Percentiles rank a stretch among this genome's conserved stretches.
phyloP scores from a whole-genome alignment of 37 sponge, comb jelly and placozoan species.

The Bolinopsis microptera region DNA sequence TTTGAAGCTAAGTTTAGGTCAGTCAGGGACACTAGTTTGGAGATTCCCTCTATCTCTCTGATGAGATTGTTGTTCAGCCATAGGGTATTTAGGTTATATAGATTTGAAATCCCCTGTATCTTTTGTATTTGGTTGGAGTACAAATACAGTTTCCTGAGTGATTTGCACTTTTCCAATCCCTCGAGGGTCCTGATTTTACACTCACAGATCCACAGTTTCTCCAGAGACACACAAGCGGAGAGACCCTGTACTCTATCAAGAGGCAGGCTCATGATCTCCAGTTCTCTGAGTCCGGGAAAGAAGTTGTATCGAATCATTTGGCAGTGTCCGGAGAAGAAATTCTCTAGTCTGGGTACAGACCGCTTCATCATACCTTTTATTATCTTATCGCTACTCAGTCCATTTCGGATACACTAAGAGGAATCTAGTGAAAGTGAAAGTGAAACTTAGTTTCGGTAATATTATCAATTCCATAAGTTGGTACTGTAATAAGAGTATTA shows the following conservation, averaged over 20 bases:
- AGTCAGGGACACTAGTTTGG: constrained; percentile 59
- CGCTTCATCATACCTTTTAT: constrained; percentile 47
- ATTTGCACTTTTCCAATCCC: constrained; percentile 71
- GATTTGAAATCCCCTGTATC: constrained; percentile 71
- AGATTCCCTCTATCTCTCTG: constrained; percentile 72
- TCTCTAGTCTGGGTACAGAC: constrained; percentile 75
- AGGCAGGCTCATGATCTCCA: constrained; percentile 78
- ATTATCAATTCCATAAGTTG: not conserved
- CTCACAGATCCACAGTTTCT: constrained; percentile 90
- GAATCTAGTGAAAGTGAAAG: not conserved
- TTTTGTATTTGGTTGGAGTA: constrained; percentile 79
- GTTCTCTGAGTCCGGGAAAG: constrained; percentile 71
- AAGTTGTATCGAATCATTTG: constrained; percentile 71
- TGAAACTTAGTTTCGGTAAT: too few species aligned
- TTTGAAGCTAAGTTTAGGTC: constrained; percentile 84
- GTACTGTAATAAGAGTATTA: too few species aligned
- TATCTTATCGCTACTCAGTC: constrained; percentile 37
- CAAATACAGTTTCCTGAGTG: constrained; percentile 72
- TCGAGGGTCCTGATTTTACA: constrained; percentile 72
- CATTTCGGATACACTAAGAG: constrained; percentile 30
- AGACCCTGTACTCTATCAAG: constrained; percentile 72
- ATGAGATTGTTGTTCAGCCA: constrained; percentile 86
- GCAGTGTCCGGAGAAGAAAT: constrained; percentile 86
- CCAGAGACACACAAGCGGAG: constrained; percentile 67
- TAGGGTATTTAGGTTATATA: constrained; percentile 72